Percentiles rank a stretch among this genome's conserved stretches.
These are phyloP conservation scores for Xiphydria camelus DNA, from an alignment of 2,888 invertebrate species.

Conservation along the genomic window DNA sequence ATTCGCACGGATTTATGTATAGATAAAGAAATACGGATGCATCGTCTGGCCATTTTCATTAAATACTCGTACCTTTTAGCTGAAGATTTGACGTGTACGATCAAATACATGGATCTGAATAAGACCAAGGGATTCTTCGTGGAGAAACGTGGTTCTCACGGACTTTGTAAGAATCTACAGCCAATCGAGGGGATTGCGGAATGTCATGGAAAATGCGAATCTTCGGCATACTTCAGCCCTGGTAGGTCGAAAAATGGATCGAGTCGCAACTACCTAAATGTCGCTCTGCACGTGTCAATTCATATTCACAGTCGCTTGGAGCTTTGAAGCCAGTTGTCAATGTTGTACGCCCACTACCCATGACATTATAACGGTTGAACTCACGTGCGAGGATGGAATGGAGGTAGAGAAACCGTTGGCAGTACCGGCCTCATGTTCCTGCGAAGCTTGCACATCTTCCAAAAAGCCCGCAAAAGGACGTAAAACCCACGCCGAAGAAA, in stretches of 20 bases:
- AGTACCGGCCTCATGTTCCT: constrained; percentile 53
- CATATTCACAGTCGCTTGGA: constrained; percentile 41
- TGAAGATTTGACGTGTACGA: no score
- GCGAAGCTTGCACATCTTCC: constrained; percentile 40
- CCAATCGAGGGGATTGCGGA: constrained; percentile 68
- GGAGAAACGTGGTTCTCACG: constrained; percentile 59
- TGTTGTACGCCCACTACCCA: constrained; percentile 49
- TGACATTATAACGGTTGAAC: constrained; percentile 50
- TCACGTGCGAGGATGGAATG: constrained; percentile 60
- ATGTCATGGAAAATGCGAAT: constrained; percentile 73
- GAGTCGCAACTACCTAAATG: no score
- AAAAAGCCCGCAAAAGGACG: constrained; percentile 14
- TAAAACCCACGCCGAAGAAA: no score
- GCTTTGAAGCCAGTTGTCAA: constrained; percentile 44
- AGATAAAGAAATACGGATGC: constrained; percentile 3
- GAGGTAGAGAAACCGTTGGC: constrained; percentile 39
- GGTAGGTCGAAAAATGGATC: constrained; percentile 65
- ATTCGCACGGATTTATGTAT: neutral
- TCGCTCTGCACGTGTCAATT: no score
- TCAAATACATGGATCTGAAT: constrained; percentile 60
- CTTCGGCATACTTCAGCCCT: constrained; percentile 70
- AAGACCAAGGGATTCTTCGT: constrained; percentile 66
- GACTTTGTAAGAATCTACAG: constrained; percentile 67
- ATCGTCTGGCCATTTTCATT: constrained; percentile 50
- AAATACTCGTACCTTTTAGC: no score